Base-by-base conservation (phyloP, 1,140 invertebrate species). In the Venustaconcha ellipsiformis region DNA sequence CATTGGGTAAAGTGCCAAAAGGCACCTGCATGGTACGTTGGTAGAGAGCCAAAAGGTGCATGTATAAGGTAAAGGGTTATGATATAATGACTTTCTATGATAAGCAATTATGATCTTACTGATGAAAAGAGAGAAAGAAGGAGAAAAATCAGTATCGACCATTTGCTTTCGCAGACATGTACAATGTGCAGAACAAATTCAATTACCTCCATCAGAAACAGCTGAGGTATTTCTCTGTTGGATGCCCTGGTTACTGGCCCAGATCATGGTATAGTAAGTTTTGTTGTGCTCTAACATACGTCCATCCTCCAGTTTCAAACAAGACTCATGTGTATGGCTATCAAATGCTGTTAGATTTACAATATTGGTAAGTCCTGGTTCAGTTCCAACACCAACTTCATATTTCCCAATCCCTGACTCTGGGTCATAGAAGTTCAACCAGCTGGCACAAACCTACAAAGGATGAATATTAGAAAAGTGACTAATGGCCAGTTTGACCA, bases 351-450 rank as follows among this genome's bases (percentile, higher is more conserved):
- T 65, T 23, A 79, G 65, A 8, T 64, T 59, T 2, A 57, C 60
- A 2, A 74, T 55, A 20, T 79, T 67, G 0, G 74, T 74, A 30
- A 79, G 23, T 23, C 72, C 72, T 11, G 57, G 55, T 1, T 58
- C 23, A 14, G 66, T 70, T 48, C 65, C 64, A 18, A 74, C 72
- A 55, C 73, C 67, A 6, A 79, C 64, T 55, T 68, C 74, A 75
- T 71, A 81, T 18, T 26, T 70, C 13, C 67, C 62, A 17, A 83
- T 78, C 14, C 82, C 80, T 2, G 78, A 80, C 23, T 84, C 71
- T 2, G 78, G 74, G 63, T 84, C 82, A 55, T 64, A 74, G 67
- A 82, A 84, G 30, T 72, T 66, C 30, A 67, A n/a, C 82, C 82
- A 84, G 71, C 80, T 79, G 26, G 76, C 76, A 72, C 76, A 81